Conservation (phyloP, 2,888 invertebrate genomes). For the Cordilura impudica region DNA sequence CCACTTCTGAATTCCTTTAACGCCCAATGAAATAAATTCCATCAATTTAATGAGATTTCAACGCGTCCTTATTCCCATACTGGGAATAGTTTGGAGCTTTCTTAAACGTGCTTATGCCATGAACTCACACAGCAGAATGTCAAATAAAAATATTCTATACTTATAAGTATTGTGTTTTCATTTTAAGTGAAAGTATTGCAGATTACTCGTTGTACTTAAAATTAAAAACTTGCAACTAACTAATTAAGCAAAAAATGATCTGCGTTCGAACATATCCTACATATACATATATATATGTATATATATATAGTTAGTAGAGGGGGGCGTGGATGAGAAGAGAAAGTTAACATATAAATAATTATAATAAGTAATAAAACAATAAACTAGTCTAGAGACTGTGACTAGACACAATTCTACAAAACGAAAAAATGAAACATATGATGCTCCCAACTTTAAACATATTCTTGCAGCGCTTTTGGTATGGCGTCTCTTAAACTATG, state of each 20-base stretch:
- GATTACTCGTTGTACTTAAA: background rate
- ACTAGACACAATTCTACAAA: conserved; percentile 70
- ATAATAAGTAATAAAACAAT: conserved; percentile 48
- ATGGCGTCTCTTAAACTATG: conserved; percentile 71
- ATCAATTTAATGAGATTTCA: too few species aligned
- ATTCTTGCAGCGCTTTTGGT: conserved; percentile 18
- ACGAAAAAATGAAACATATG: conserved; percentile 10
- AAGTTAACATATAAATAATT: conserved; percentile 54
- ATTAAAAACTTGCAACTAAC: conserved; percentile 15
- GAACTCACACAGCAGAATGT: too few species aligned
- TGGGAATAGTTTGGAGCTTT: too few species aligned
- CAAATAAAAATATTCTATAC: too few species aligned
- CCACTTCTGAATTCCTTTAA: too few species aligned
- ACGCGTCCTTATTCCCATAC: too few species aligned
- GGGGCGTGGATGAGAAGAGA: background rate
- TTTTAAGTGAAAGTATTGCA: background rate
- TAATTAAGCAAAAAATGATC: conserved; percentile 30
- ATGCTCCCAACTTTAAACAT: conserved; percentile 17
- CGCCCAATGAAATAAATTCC: too few species aligned
- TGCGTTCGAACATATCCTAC: background rate
- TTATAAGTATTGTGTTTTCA: too few species aligned
- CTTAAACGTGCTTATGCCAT: too few species aligned
- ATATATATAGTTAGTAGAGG: background rate
- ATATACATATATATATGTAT: too few species aligned
- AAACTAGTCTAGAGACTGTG: conserved; percentile 76